Evolutionary conservation across 2,888 invertebrate species (phyloP).

Genomic region (Cerastis rubricosa): DNA sequence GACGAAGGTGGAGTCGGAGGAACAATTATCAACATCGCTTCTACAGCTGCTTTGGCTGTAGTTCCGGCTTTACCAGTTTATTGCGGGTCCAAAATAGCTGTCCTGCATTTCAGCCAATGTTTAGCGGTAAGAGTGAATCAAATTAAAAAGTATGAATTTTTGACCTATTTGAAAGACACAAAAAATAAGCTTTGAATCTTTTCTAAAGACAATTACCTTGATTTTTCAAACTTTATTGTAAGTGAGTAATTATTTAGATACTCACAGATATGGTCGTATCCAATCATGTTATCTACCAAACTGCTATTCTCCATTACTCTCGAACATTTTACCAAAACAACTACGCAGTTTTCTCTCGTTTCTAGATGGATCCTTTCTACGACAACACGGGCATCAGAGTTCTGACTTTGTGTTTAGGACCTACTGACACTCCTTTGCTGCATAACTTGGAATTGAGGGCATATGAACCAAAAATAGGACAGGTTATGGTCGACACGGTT

Average conservation of each 20-base stretch:
- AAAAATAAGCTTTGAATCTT: neutral
- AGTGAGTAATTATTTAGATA: neutral
- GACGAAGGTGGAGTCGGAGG: slow-evolving; percentile 76
- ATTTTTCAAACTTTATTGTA: neutral
- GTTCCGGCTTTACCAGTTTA: slow-evolving; percentile 70
- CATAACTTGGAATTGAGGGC: slow-evolving; percentile 62
- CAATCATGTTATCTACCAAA: neutral
- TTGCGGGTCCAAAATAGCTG: slow-evolving; percentile 70
- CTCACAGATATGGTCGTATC: neutral
- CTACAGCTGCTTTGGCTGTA: slow-evolving; percentile 66
- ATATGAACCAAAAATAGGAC: slow-evolving; percentile 60
- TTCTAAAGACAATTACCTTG: neutral
- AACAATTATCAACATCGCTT: slow-evolving; percentile 77
- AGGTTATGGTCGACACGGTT: slow-evolving; percentile 9
- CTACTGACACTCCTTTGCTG: slow-evolving; percentile 74
- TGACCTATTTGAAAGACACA: neutral
- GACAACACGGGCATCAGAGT: slow-evolving; percentile 71
- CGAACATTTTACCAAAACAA: neutral
- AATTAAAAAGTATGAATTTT: neutral
- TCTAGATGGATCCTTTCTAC: slow-evolving; percentile 71
- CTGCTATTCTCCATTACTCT: too few relatives aligned
- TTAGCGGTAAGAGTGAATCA: slow-evolving; percentile 41
- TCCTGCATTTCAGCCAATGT: slow-evolving; percentile 55
- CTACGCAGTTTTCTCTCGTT: slow-evolving; percentile 2
- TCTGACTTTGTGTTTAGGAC: slow-evolving; percentile 72